Percentiles rank a stretch among this genome's conserved stretches.
phyloP scores from a whole-genome alignment of 2,113 vertebrate species.

The Podilymbus podiceps region DNA sequence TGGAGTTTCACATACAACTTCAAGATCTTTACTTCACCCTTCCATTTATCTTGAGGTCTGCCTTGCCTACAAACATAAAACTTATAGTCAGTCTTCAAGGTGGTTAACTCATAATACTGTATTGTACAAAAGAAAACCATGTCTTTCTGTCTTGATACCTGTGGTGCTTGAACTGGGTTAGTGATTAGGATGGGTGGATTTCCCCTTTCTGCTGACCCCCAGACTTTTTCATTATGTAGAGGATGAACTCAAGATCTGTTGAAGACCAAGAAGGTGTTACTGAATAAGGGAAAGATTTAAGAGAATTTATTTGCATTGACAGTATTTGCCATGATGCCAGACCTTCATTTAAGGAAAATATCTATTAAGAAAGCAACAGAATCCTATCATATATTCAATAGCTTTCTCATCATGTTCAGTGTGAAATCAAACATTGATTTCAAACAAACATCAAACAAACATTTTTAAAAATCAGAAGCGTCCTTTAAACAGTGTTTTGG shows the following conservation, averaged over 20 bases:
- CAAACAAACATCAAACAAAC: too few relatives aligned
- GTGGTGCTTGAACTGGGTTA: background rate
- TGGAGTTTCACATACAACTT: background rate
- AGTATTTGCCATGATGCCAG: background rate
- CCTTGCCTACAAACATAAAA: background rate
- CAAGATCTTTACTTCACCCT: background rate
- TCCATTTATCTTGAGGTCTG: background rate
- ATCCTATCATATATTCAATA: background rate
- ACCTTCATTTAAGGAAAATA: background rate
- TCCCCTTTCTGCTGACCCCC: background rate
- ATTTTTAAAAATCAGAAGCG: background rate
- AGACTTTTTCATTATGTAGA: background rate
- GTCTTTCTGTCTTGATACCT: background rate
- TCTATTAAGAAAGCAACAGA: background rate
- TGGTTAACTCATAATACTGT: background rate
- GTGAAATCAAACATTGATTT: background rate
- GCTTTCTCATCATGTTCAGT: background rate
- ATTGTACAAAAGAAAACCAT: background rate
- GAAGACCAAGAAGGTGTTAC: background rate
- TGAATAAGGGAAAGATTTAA: background rate
- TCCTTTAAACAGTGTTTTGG: background rate
- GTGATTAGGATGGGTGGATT: background rate
- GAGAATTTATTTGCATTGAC: background rate
- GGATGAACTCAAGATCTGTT: background rate
- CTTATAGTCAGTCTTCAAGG: background rate